phyloP scores from a whole-genome alignment of 2,797 vertebrate genomes.

The Notamacropus eugenii region DNA sequence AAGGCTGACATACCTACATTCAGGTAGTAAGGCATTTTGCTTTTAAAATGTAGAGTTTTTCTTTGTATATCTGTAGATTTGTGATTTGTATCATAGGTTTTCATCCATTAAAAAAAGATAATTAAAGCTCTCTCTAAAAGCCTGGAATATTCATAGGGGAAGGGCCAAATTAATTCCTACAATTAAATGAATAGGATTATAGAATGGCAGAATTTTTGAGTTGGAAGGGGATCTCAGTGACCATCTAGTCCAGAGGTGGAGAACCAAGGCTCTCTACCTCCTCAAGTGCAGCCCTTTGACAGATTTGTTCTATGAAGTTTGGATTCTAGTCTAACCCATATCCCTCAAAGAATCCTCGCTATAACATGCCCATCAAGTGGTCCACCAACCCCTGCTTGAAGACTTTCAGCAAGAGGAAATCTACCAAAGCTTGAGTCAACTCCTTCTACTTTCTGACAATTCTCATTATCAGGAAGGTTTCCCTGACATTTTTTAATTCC shows the following conservation, averaged over 20 bases:
- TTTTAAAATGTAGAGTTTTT: constrained; percentile 6
- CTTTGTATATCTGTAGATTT: not conserved
- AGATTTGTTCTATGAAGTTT: too few relatives aligned
- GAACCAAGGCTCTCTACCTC: too few relatives aligned
- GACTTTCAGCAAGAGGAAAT: not conserved
- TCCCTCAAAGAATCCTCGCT: not conserved
- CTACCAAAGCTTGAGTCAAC: not conserved
- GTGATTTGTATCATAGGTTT: not conserved
- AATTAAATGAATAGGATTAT: not conserved
- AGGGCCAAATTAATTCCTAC: not conserved
- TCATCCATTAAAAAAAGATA: not conserved
- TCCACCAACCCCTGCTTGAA: not conserved
- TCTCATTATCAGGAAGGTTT: not conserved
- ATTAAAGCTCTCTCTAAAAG: not conserved
- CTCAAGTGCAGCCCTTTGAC: too few relatives aligned
- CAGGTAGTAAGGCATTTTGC: not conserved
- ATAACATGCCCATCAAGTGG: not conserved
- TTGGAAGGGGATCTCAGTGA: not conserved
- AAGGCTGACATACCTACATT: constrained; percentile 8
- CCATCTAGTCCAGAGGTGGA: not conserved
- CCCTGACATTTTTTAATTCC: not conserved
- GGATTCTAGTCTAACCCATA: not conserved
- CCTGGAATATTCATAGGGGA: not conserved
- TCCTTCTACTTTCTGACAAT: not conserved
- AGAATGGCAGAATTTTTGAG: not conserved